A percentile compares a stretch with the other conserved stretches of the same genome.
phyloP scores from a whole-genome alignment of 2,113 vertebrate species.

The Cephalopholis sonnerati region DNA sequence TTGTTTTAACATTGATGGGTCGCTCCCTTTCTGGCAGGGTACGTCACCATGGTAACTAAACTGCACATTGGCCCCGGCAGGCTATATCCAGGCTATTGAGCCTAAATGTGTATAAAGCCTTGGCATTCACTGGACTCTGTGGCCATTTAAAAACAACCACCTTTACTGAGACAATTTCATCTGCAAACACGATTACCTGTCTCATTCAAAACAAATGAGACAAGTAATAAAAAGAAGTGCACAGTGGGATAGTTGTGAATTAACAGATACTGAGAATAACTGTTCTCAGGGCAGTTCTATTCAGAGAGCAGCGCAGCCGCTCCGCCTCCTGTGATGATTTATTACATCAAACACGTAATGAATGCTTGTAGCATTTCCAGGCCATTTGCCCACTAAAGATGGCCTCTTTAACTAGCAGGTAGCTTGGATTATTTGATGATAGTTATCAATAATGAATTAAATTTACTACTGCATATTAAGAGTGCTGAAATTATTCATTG shows the following conservation, averaged over 20 bases:
- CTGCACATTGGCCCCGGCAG: slow-evolving; percentile 4
- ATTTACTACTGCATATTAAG: slow-evolving; percentile 46
- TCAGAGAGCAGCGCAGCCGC: slow-evolving; percentile 10
- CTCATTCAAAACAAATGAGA: slow-evolving; percentile 40
- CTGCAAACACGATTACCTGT: slow-evolving; percentile 40
- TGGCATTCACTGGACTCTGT: background rate
- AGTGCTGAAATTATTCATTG: slow-evolving; percentile 46
- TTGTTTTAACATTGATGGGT: background rate
- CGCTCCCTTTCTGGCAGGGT: background rate
- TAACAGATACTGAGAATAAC: background rate
- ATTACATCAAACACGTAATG: slow-evolving; percentile 51
- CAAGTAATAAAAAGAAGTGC: slow-evolving; percentile 15
- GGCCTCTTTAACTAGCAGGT: slow-evolving; percentile 44
- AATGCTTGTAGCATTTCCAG: slow-evolving; percentile 59
- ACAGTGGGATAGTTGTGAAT: background rate
- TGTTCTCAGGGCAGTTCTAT: slow-evolving; percentile 1
- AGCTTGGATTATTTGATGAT: slow-evolving; percentile 48
- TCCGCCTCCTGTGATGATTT: slow-evolving; percentile 53
- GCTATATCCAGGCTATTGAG: background rate
- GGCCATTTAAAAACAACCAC: slow-evolving; percentile 33
- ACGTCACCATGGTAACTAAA: background rate
- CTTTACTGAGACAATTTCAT: slow-evolving; percentile 36
- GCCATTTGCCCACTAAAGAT: slow-evolving; percentile 51
- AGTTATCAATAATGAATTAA: slow-evolving; percentile 67
- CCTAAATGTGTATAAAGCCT: background rate